These are phyloP conservation scores for Passerina amoena DNA, from an alignment of 2,113 vertebrate species.

Conservation along the genomic window DNA sequence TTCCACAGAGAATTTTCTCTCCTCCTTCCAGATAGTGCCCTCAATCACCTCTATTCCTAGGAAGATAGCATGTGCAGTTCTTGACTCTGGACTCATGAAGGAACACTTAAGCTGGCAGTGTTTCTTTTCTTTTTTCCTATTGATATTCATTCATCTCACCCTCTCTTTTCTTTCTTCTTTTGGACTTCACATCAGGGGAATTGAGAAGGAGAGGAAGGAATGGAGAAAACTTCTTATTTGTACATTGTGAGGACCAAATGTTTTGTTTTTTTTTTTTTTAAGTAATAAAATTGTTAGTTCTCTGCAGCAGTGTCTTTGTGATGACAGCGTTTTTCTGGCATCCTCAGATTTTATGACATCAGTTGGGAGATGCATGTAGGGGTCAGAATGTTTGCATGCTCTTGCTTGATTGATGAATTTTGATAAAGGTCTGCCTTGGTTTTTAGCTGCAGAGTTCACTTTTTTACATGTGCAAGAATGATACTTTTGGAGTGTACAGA, in stretches of 20 bases:
- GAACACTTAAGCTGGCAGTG: background rate
- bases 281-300: background rate
- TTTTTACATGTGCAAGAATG: background rate
- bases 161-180: background rate
- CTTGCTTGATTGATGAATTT: background rate
- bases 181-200: background rate
- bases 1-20: background rate
- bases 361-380: fast-evolving
- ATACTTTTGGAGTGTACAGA: background rate
- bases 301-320: background rate
- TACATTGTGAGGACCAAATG: background rate
- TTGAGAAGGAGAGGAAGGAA: background rate
- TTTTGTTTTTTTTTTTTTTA: background rate
- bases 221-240: background rate
- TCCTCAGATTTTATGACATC: background rate
- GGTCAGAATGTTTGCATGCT: background rate
- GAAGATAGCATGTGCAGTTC: fast-evolving
- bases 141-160: background rate
- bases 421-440: background rate
- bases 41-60: background rate
- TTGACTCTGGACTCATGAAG: background rate
- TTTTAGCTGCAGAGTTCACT: background rate
- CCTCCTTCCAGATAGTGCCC: background rate
- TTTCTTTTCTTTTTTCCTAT: background rate
- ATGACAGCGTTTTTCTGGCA: background rate